Base-by-base conservation (phyloP, 2,888 invertebrate genomes). In the Chydorus sphaericus region DNA sequence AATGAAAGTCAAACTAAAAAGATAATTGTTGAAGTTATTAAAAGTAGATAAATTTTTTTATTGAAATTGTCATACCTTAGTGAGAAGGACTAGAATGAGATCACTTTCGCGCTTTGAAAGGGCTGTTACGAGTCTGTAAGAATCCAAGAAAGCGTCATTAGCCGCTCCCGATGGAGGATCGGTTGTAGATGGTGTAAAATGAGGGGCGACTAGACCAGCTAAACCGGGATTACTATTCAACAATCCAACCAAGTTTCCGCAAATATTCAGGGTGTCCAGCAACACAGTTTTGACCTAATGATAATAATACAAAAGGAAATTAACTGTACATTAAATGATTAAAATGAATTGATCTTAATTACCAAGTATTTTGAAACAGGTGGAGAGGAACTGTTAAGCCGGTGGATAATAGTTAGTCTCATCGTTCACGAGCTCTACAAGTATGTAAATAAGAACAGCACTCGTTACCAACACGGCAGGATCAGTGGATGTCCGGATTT, bases 151-250 rank as follows among this genome's bases (percentile, higher is more conserved):
- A 50, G 75, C 76, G 60, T 78, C 74, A 67, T 85, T 79, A 55
- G 77, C 71, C 33, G 85, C 68, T 64, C 84, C 82, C 60, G 75
- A 75, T 14, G 75, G 69, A 1, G 81, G 79, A 53, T 77, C 74
- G 6, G 81, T 77, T 57, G 77, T 77, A 26, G 77, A 76, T 1
- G 86, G 85, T 23, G 79, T 77, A 67, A 87, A 84, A 64, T 85
- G 80, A 1, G 81, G 81, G 0, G 82, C 77, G 36, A 86, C 69
- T 38, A 81, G 69, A 53, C 78, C 77, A 0, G 80, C 75, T 49
- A 84, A 70, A 61, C 73, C 73, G 1, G 82, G 80, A 56, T 79
- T 77, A 62, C 77, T 74, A 49, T 85, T 70, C 39, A 83, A 79
- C 60, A 78, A 75, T 58, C 77, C 73, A 14, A 85, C 69, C 52